phyloP scores from a whole-genome alignment of 2,888 invertebrate species.

The Archips xylosteana region DNA sequence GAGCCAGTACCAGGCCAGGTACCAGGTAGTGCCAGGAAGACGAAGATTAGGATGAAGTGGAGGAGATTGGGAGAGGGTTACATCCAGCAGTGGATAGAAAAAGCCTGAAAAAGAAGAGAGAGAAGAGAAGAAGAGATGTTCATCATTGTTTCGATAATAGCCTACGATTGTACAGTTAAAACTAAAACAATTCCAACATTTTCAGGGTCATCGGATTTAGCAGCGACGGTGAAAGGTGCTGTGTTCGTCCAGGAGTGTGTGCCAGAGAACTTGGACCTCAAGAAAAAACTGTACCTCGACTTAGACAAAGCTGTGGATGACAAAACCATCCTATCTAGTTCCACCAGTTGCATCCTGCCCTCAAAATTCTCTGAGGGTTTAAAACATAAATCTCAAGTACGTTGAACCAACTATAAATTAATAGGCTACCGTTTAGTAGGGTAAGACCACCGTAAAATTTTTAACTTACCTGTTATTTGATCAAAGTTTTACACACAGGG shows the following conservation, averaged over 20 bases:
- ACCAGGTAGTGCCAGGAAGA: no score
- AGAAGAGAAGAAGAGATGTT: no score
- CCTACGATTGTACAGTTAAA: neutral
- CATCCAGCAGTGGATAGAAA: no score
- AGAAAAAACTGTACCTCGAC: conserved; percentile 91
- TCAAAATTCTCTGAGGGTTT: conserved; percentile 94
- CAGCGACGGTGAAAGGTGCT: conserved; percentile 90
- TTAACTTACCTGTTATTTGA: no score
- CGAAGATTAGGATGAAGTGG: no score
- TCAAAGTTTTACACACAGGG: no score
- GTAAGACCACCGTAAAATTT: no score
- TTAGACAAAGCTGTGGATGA: conserved; percentile 92
- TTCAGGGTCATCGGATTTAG: conserved; percentile 88
- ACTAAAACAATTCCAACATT: conserved; percentile 40
- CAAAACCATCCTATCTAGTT: conserved; percentile 94
- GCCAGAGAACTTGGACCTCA: conserved; percentile 94
- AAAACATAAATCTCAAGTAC: conserved; percentile 88
- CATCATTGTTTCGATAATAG: neutral
- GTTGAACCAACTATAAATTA: neutral
- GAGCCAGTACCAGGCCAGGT: no score
- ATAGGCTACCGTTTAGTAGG: no score
- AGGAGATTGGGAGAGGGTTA: no score
- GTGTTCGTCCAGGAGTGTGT: conserved; percentile 97
- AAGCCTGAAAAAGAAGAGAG: no score
- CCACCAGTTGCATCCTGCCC: conserved; percentile 96